Base-by-base conservation (phyloP, 1,140 invertebrate species). In the Hycleus phaleratus region DNA sequence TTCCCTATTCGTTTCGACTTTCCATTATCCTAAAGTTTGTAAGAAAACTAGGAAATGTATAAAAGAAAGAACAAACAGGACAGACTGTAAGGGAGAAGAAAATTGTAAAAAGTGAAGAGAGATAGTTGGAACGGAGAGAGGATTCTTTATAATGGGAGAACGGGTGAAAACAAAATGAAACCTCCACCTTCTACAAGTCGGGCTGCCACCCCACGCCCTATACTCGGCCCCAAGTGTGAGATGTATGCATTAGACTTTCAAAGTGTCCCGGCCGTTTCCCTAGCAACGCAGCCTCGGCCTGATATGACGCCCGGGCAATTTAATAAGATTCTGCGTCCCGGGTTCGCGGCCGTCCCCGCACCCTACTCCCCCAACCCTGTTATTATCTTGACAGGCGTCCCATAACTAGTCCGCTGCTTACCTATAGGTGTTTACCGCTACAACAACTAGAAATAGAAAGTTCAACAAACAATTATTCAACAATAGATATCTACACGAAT, bases 241-340 rank as follows among this genome's bases (percentile, higher is more conserved):
- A 73, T 71, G 70, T 73, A 71, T 73, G 70, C 71, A 73, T 73
- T 73, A 73, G 71, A 73, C 71, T 73, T 73, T 73, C 70, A 73
- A 73, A 73, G 71, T 73, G 71, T 73, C 71, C 70, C 69, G 71
- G 69, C 70, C 70, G 71, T 73, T 73, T 65, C 69, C 70, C 60
- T 68, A 66, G 70, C 67, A 71, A 73, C 71, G 69, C 67, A 64
- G 69, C 69, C 64, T 68, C 65, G 68, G 68, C 63, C 68, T 69
- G 70, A 73, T 73, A 73, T 73, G 71, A 73, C 71, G 71, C 71
- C 71, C 71, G 71, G 71, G 70, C 71, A 73, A 73, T 73, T 73
- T 73, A 73, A 73, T 73, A 73, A 73, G 71, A 73, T 73, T 73
- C 71, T 66, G 69, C 71, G 68, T 69, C 69, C 66, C 68, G 66